A percentile compares a stretch with the other conserved stretches of the same genome.
Conservation (phyloP, 2,797 vertebrate species). For the Danio albolineatus region DNA sequence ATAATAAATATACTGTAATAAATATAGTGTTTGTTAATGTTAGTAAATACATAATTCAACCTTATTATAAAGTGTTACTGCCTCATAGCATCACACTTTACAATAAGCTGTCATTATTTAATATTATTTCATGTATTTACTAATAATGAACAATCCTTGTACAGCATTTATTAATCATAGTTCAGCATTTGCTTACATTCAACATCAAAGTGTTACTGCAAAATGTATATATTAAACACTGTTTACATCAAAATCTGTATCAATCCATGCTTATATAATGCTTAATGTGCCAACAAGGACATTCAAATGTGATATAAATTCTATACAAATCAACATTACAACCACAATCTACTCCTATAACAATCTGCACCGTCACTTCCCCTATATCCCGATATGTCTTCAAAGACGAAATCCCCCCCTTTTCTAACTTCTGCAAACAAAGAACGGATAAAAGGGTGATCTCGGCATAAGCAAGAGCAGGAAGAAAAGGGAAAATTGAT, state of each 20-base stretch:
- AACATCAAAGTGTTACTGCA: no score
- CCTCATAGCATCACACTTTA: no score
- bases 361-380: slow-evolving; percentile 28
- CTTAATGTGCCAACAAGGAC: background rate
- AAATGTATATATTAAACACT: no score
- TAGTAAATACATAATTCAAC: no score
- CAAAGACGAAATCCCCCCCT: slow-evolving; percentile 16
- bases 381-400: slow-evolving; percentile 17
- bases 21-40: no score
- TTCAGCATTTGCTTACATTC: no score
- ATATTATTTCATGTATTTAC: no score
- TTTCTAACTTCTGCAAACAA: slow-evolving; percentile 40
- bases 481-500: slow-evolving; percentile 39
- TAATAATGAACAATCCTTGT: no score
- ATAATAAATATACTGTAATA: no score
- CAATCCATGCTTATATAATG: background rate
- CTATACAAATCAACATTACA: background rate
- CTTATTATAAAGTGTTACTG: background rate
- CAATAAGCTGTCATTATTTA: no score
- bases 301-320: background rate
- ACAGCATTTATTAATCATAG: no score
- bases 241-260: background rate
- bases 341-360: slow-evolving; percentile 13
- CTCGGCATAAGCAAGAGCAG: slow-evolving; percentile 41
- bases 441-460: slow-evolving; percentile 47